Base-by-base conservation (phyloP, 1,140 invertebrate species). In the Drosophila subobscura region DNA sequence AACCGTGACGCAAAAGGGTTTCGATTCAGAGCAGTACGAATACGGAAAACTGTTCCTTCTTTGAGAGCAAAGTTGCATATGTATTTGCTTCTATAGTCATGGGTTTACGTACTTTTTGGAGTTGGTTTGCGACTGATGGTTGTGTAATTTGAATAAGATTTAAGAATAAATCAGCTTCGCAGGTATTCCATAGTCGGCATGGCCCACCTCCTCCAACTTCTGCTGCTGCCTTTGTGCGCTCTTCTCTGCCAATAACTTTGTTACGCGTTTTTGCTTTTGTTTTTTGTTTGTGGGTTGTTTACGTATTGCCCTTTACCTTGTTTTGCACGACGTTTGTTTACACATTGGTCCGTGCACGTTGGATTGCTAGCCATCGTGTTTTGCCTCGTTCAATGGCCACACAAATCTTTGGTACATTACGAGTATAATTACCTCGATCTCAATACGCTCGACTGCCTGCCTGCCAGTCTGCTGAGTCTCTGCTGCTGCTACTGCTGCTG, bases 371-470 rank as follows among this genome's bases (percentile, higher is more conserved):
- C 61, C 63, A 65, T 67, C 42, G 50, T 67, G 50, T 67, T 67
- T 67, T 47, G 29, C 25, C 29, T 27, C 50, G 49, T 70, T 52
- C 74, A 59, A 56, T 79, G 67, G 75, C 54, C 55, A 52, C 76
- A 73, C 45, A 81, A 74, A 83, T 83, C 71, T 59, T 60, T 56
- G 29, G 44, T 56, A 79, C 71, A 79, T 84, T 79, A 64, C 71
- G 57, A 54, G 53, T 72, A 67, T 76, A 83, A 85, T 79, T 71
- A 66, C 56, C 52, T 64, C 74, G 63, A 78, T 74, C 63, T 67
- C 44, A 54, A 56, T 77, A 47, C 33, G 29, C 12, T 47, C 29
- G 29, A 8, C 29, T 33, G 29, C 8, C 29, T 33, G 29, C 7
- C 7, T 33, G 29, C 29, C 10, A 4, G 33, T 10, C 33, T 12